Conservation (phyloP, 2,113 vertebrate genomes). For the Pelodiscus sinensis region DNA sequence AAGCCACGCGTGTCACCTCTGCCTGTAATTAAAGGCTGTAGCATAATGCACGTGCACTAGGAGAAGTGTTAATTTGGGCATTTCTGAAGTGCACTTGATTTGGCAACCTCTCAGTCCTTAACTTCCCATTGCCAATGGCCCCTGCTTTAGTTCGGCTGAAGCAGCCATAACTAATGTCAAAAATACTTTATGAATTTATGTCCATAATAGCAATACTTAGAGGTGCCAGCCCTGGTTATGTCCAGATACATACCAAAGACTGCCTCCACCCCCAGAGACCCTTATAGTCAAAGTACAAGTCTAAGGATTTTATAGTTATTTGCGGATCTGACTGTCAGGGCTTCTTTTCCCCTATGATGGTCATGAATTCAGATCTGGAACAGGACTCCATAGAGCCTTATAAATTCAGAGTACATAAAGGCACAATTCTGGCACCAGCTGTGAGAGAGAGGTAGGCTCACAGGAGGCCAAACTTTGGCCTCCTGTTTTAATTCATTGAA, state of each 20-base stretch:
- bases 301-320: not conserved
- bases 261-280: not conserved
- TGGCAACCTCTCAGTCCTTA: not conserved
- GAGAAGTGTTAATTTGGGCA: not conserved
- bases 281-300: not conserved
- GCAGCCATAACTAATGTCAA: not conserved
- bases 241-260: not conserved
- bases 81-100: not conserved
- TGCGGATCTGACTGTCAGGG: not conserved
- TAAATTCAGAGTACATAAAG: not conserved
- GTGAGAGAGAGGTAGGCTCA: not conserved
- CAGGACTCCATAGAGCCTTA: not conserved
- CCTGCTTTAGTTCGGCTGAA: not conserved
- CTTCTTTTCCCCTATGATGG: not conserved
- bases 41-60: not conserved
- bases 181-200: not conserved
- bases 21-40: not conserved
- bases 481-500: not conserved
- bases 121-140: not conserved
- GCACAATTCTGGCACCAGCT: not conserved
- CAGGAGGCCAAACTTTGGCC: not conserved
- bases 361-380: not conserved
- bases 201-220: not conserved
- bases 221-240: not conserved
- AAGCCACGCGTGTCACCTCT: not conserved